Evolutionary conservation across 2,888 invertebrate species (phyloP).

Genomic region (Ptilodon capucinus): DNA sequence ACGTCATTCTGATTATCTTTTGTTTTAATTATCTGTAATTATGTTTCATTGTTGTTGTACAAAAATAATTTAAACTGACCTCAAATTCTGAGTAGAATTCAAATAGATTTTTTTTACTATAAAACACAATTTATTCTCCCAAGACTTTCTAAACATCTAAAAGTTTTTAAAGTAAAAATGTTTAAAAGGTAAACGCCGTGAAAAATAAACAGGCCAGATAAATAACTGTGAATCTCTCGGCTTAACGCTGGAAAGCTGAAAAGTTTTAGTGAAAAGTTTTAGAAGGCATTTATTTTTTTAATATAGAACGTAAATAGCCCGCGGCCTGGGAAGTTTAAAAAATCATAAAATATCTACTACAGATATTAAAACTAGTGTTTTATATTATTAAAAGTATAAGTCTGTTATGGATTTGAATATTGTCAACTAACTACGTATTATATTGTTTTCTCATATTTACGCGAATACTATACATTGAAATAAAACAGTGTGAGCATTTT

Average conservation of each 20-base stretch:
- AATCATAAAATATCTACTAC: background rate
- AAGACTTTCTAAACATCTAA: background rate
- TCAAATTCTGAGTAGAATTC: too few species aligned
- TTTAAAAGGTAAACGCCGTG: conserved; percentile 8
- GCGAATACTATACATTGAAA: too few species aligned
- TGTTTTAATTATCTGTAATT: too few species aligned
- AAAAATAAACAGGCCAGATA: conserved; percentile 7
- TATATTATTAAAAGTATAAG: too few species aligned
- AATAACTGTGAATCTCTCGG: conserved; percentile 16
- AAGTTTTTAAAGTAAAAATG: conserved; percentile 8
- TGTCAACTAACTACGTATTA: too few species aligned
- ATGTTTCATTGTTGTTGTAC: too few species aligned
- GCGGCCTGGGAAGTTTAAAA: background rate
- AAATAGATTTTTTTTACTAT: too few species aligned
- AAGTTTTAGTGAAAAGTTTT: background rate
- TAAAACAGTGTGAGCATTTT: too few species aligned
- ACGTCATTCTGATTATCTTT: too few species aligned
- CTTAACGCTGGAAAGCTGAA: background rate
- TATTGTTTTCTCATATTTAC: too few species aligned
- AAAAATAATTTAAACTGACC: too few species aligned
- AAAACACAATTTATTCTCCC: background rate
- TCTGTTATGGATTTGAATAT: too few species aligned
- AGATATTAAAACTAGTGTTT: background rate
- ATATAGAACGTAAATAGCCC: background rate
- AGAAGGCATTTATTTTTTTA: background rate